These are phyloP conservation scores for Venturia canescens DNA, from an alignment of 1,140 invertebrate species.

Conservation along the genomic window DNA sequence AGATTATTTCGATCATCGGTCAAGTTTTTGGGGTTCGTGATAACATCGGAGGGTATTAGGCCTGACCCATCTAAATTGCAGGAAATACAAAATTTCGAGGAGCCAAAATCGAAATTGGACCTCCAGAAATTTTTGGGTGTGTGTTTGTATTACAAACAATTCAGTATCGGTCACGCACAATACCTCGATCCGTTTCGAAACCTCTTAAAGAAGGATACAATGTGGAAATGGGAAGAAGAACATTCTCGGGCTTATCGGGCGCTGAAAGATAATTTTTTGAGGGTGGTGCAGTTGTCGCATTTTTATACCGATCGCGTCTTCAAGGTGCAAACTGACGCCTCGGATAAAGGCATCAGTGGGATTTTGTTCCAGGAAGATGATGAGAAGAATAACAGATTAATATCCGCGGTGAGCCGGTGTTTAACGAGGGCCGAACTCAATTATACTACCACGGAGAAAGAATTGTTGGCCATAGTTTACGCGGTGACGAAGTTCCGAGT, in stretches of 20 bases:
- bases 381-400: slow-evolving; percentile 38
- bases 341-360: slow-evolving; percentile 44
- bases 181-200: slow-evolving; percentile 46
- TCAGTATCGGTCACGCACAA: slow-evolving; percentile 47
- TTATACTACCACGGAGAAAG: slow-evolving; percentile 59
- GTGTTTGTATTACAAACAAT: slow-evolving; percentile 32
- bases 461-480: slow-evolving; percentile 64
- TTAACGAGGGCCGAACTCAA: slow-evolving; percentile 42
- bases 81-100: neutral
- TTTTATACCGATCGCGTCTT: slow-evolving; percentile 44
- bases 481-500: slow-evolving; percentile 62
- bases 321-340: slow-evolving; percentile 34
- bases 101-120: slow-evolving; percentile 15
- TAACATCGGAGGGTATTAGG: neutral
- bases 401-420: slow-evolving; percentile 49
- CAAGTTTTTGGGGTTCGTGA: neutral
- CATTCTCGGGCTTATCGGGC: slow-evolving; percentile 33
- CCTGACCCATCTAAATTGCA: neutral
- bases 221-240: slow-evolving; percentile 47
- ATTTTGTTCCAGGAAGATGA: slow-evolving; percentile 51
- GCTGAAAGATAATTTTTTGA: slow-evolving; percentile 52
- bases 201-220: slow-evolving; percentile 27
- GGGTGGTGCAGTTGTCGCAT: slow-evolving; percentile 46
- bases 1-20: neutral
- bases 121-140: slow-evolving; percentile 25